A percentile compares a stretch with the other conserved stretches of the same genome.
Evolutionary conservation across 2,113 vertebrate genomes (phyloP).

Genomic region (Semicossyphus pulcher): DNA sequence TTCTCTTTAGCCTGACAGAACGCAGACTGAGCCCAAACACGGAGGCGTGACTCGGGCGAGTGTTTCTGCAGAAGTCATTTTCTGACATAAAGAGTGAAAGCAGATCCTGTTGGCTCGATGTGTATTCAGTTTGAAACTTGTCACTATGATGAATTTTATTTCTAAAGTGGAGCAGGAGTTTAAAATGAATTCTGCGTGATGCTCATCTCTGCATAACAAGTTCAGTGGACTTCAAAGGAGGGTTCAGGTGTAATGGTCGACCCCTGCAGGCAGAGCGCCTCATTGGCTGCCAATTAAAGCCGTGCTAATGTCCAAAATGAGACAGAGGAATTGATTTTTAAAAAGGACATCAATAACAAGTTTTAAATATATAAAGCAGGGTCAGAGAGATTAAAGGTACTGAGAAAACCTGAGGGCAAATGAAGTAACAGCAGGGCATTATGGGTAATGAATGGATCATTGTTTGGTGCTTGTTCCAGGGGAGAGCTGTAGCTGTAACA

Average conservation of each 20-base stretch:
- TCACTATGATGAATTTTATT: neutral
- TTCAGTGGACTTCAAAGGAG: constrained; percentile 33
- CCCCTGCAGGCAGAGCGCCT: constrained; percentile 31
- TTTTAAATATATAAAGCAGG: constrained; percentile 1
- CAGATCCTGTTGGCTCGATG: too few relatives aligned
- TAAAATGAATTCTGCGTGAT: constrained; percentile 1
- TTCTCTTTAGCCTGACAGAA: too few relatives aligned
- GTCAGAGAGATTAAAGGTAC: constrained; percentile 30
- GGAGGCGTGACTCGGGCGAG: too few relatives aligned
- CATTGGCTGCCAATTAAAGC: constrained; percentile 40
- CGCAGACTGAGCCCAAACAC: too few relatives aligned
- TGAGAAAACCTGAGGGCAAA: neutral
- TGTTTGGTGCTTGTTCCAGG: neutral
- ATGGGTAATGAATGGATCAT: constrained; percentile 1
- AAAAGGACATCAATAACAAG: constrained; percentile 25
- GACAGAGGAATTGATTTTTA: constrained; percentile 31
- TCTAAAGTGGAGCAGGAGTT: neutral
- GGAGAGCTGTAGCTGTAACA: neutral
- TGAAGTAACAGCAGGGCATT: neutral
- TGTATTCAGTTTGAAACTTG: neutral
- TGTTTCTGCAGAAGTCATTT: too few relatives aligned
- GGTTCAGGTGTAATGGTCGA: constrained; percentile 26
- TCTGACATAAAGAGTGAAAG: too few relatives aligned
- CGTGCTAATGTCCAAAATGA: constrained; percentile 39
- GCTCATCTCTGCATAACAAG: constrained; percentile 6